A percentile compares a stretch with the other conserved stretches of the same genome.
Conservation (phyloP, 2,113 vertebrate genomes). For the Elanoides forficatus region DNA sequence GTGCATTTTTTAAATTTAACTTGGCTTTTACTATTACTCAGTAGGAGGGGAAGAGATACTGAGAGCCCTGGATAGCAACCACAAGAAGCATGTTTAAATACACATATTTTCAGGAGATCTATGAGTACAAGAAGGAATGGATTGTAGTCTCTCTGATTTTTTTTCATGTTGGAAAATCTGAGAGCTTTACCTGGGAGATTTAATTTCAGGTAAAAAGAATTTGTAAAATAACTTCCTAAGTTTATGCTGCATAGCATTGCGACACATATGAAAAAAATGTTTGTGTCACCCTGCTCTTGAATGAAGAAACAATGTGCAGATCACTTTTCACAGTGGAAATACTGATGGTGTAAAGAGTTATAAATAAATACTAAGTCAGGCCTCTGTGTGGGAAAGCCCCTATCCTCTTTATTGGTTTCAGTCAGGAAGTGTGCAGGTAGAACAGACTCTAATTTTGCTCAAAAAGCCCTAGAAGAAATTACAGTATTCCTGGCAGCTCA, state of each 20-base stretch:
- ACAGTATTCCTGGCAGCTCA: neutral
- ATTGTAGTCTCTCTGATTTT: neutral
- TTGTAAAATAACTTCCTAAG: neutral
- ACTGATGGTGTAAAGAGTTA: slow-evolving; percentile 13
- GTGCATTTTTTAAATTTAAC: slow-evolving; percentile 59
- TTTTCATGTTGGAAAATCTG: neutral
- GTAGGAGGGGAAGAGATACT: slow-evolving; percentile 52
- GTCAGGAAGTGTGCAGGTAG: neutral
- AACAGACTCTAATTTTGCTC: neutral
- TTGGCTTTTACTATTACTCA: slow-evolving; percentile 57
- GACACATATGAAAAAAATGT: neutral
- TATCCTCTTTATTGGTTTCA: neutral
- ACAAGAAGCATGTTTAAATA: slow-evolving; percentile 32
- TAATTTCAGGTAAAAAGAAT: slow-evolving; percentile 14
- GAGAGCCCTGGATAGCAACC: slow-evolving; percentile 37
- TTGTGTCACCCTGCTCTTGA: neutral
- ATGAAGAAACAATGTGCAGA: neutral
- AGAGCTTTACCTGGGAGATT: slow-evolving; percentile 11
- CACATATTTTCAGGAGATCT: slow-evolving; percentile 29
- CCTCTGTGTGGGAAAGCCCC: slow-evolving; percentile 48
- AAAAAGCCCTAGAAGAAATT: neutral
- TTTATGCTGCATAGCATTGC: neutral
- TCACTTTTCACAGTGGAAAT: slow-evolving; percentile 41
- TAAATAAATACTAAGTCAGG: slow-evolving; percentile 51
- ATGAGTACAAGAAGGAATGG: neutral